Evolutionary conservation across 2,888 invertebrate species (phyloP), one percentile per base, ranked within the genome.

Genomic region (Chrysina gloriosa): DNA sequence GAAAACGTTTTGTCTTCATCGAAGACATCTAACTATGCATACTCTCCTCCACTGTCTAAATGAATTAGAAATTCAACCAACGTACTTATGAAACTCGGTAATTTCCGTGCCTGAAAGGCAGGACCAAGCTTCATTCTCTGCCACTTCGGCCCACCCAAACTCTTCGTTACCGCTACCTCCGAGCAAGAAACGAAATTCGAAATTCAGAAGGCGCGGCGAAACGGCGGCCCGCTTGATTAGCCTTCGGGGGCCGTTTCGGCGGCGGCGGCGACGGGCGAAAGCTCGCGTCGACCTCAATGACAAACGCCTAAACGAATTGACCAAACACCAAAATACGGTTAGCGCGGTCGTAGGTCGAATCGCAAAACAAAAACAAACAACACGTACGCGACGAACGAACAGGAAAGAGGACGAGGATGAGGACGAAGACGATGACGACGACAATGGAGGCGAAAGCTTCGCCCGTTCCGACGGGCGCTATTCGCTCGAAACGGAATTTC

Each of bases 301-400:
- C 78, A 78, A 80, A 77, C 75, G 78, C 74, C 76, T 79, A 81
- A 81, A 80, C 79, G 80, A 80, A 80, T 82, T 82, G 81, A 81
- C 81, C 81, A 81, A 82, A 81, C 80, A 80, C 77, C 77, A 80
- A 82, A n/a, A 82, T 79, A 79, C 77, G 76, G 81, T 82, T 82
- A 82, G 74, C 72, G 76, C 73, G 72, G 75, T 75, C 79, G 78
- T 76, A 73, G 70, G 75, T 71, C 75, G 81, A 78, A 82, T 81
- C 77, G 73, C 77, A 80, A 80, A 71, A 71, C 74, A 69, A 74
- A 74, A 75, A 73, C 75, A 75, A 76, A 76, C 74, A 74, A 21
- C 58, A 45, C 19, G 9, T 6, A 9, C 19, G 45, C 14, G 36
- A 36, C 14, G 36, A 36, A 3, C 36, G 6, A 7, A 42, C 14